These are phyloP conservation scores for Amblyteles armatorius DNA, from an alignment of 2,888 invertebrate species.

Conservation along the genomic window DNA sequence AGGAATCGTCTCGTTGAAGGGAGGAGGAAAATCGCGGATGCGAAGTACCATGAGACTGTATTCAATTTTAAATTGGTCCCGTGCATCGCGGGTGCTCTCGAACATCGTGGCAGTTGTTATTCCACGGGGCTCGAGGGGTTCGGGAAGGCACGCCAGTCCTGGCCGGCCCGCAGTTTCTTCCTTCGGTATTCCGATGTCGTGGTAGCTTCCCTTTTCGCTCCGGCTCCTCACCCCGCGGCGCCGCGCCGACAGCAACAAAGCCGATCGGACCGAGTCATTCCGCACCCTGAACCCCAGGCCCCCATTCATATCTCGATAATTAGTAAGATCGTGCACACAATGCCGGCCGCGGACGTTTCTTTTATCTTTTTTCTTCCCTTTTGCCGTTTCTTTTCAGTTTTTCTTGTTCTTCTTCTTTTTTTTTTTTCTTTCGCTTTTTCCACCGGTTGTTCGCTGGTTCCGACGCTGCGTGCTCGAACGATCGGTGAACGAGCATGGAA, in stretches of 20 bases:
- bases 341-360: constrained; percentile 67
- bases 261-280: constrained; percentile 75
- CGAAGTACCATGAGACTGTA: constrained; percentile 22
- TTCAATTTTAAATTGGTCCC: constrained; percentile 44
- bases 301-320: constrained; percentile 78
- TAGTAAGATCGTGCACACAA: constrained; percentile 78
- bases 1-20: constrained; percentile 12
- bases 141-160: constrained; percentile 13
- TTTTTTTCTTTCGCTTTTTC: constrained; percentile 33
- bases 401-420: constrained; percentile 10
- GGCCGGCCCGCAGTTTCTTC: constrained; percentile 23
- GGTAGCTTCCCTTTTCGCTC: constrained; percentile 9
- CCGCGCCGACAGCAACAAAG: constrained; percentile 69
- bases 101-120: constrained; percentile 37
- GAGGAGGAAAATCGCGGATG: not conserved
- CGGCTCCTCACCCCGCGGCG: constrained; percentile 18
- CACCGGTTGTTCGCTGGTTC: constrained; percentile 40
- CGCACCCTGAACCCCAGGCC: constrained; percentile 69
- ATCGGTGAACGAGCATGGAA: constrained; percentile 47
- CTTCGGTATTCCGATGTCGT: constrained; percentile 46
- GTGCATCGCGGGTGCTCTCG: constrained; percentile 33
- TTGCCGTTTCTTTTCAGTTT: constrained; percentile 38
- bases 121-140: constrained; percentile 1
- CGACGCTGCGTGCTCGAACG: constrained; percentile 36
- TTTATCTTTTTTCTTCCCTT: constrained; percentile 49